These are phyloP conservation scores for Lomographa bimaculata DNA, from an alignment of 2,888 invertebrate species.

Conservation along the genomic window DNA sequence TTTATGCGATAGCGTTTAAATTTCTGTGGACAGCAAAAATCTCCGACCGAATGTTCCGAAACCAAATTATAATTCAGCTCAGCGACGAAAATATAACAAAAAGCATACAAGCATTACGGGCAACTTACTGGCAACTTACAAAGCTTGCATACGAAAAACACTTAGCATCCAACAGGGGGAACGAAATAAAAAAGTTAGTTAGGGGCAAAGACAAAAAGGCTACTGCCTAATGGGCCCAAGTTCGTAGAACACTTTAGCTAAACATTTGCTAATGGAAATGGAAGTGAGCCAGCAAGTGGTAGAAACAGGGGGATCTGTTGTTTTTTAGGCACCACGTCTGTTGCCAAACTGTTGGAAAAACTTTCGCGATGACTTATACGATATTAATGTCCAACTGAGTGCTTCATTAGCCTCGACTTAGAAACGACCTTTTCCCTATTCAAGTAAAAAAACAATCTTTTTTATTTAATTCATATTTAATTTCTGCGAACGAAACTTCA, in stretches of 20 bases:
- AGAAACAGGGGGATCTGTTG: conserved; percentile 52
- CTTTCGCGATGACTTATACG: conserved; percentile 32
- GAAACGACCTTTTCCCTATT: conserved; percentile 16
- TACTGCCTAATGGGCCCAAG: conserved; percentile 72
- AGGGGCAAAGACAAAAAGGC: conserved; percentile 74
- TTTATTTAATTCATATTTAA: conserved; percentile 13
- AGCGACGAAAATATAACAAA: conserved; percentile 22
- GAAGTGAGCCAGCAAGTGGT: conserved; percentile 67
- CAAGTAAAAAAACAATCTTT: conserved; percentile 12
- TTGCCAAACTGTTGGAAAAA: conserved; percentile 63
- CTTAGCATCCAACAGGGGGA: conserved; percentile 55
- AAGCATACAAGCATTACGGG: conserved; percentile 26
- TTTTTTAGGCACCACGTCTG: conserved; percentile 63
- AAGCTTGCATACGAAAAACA: conserved; percentile 61
- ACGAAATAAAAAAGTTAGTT: conserved; percentile 66
- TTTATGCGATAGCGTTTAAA: too few species aligned
- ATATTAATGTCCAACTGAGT: conserved; percentile 26
- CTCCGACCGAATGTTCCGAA: too few species aligned
- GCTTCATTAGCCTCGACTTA: conserved; percentile 23
- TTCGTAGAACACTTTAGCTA: conserved; percentile 81
- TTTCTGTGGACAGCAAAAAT: too few species aligned
- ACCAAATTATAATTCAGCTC: conserved; percentile 19
- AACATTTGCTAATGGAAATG: conserved; percentile 82
- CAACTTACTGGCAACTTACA: conserved; percentile 34
- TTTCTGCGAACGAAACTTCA: conserved; percentile 13